Conservation (phyloP, 2,888 invertebrate genomes). For the Leucoma salicis region DNA sequence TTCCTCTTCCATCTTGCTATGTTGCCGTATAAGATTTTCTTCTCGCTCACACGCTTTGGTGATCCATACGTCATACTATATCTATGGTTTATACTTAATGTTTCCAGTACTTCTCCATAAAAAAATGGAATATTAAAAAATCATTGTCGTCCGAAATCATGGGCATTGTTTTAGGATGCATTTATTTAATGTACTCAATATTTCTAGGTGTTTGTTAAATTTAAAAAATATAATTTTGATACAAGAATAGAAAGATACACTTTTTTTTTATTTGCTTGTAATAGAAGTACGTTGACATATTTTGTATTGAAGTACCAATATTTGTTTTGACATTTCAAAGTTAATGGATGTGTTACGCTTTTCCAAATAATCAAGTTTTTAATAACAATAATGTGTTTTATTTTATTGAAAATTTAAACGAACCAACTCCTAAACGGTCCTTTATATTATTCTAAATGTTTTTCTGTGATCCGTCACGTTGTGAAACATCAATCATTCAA, state of each 20-base stretch:
- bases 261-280: constrained; percentile 24
- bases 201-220: constrained; percentile 27
- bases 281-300: constrained; percentile 27
- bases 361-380: constrained; percentile 77
- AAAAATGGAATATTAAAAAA: neutral
- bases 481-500: constrained; percentile 5
- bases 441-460: too few relatives aligned
- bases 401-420: constrained; percentile 27
- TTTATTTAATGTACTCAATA: constrained; percentile 37
- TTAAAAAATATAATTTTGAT: constrained; percentile 19
- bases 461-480: constrained; percentile 28
- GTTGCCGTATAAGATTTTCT: too few relatives aligned
- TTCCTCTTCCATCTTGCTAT: too few relatives aligned
- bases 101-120: constrained; percentile 32
- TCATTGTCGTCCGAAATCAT: constrained; percentile 28
- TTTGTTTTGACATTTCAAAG: constrained; percentile 36
- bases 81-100: constrained; percentile 13
- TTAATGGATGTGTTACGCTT: constrained; percentile 70
- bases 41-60: too few relatives aligned
- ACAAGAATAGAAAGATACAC: constrained; percentile 13
- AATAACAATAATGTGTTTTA: constrained; percentile 68
- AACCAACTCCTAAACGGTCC: constrained; percentile 17
- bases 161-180: constrained; percentile 46
- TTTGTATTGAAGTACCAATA: constrained; percentile 27
- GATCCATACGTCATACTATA: too few relatives aligned